Evolutionary conservation across 2,888 invertebrate species (phyloP).

Genomic region (Calliopum simillimum): DNA sequence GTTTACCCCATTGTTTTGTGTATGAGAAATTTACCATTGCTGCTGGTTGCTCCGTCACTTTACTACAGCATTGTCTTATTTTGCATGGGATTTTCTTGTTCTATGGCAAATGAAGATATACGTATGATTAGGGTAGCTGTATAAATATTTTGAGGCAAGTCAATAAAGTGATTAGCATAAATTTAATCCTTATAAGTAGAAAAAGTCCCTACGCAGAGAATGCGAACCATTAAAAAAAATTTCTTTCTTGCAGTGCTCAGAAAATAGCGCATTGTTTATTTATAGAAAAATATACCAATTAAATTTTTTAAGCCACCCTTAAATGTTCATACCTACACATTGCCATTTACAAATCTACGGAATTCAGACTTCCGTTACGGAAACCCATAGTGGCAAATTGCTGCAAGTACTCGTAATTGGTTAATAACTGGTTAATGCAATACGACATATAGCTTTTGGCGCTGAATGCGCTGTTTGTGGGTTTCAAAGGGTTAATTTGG

Average conservation of each 20-base stretch:
- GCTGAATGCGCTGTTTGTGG: not conserved
- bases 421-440: constrained; percentile 34
- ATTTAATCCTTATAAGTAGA: no score
- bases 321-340: not conserved
- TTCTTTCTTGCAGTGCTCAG: no score
- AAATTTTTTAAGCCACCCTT: not conserved
- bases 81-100: constrained; percentile 2
- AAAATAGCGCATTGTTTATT: no score
- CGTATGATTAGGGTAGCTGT: no score
- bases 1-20: not conserved
- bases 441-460: constrained; percentile 1
- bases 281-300: no score
- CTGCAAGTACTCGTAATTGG: not conserved
- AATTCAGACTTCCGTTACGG: constrained; percentile 21
- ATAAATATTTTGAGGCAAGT: no score
- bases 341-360: not conserved
- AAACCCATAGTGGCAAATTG: constrained; percentile 26
- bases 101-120: not conserved
- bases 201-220: no score
- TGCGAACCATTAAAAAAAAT: no score
- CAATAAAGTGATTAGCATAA: no score
- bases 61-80: constrained; percentile 1
- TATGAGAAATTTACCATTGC: not conserved
- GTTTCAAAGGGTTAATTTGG: constrained; percentile 17
- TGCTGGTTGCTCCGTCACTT: constrained; percentile 12